A percentile compares a stretch with the other conserved stretches of the same genome.
Conservation (phyloP, 2,113 vertebrate genomes). For the Delphinus delphis region DNA sequence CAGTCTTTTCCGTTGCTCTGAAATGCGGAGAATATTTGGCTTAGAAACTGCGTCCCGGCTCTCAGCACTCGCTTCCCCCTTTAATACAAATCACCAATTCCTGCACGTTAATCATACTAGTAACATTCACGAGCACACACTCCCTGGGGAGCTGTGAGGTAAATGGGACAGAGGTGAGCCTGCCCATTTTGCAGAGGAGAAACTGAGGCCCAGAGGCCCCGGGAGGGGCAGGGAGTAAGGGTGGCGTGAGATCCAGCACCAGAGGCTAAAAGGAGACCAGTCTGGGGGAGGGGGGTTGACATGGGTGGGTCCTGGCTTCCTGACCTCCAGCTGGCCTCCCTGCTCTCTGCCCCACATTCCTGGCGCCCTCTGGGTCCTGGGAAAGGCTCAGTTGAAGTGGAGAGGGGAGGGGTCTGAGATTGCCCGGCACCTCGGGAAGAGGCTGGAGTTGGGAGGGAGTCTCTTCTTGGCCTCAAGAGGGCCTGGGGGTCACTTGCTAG, state of each 20-base stretch:
- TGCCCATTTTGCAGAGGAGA: slow-evolving; percentile 48
- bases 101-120: neutral
- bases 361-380: slow-evolving; percentile 72
- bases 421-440: neutral
- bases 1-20: neutral
- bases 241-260: neutral
- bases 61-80: neutral
- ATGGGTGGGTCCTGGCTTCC: neutral
- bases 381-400: neutral
- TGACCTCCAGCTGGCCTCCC: neutral
- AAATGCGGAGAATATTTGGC: neutral
- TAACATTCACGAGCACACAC: neutral
- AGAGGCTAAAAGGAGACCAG: neutral
- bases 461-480: neutral
- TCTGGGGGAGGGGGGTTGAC: neutral
- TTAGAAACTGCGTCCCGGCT: neutral
- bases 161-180: neutral
- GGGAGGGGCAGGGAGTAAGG: neutral
- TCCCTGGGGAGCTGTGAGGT: neutral
- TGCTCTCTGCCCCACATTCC: slow-evolving; percentile 69
- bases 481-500: neutral
- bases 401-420: slow-evolving; percentile 15
- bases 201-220: slow-evolving; percentile 33
- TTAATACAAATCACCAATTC: neutral
- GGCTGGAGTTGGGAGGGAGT: neutral